Base-by-base conservation (phyloP, 2,888 invertebrate species). In the Eupsilia transversa region DNA sequence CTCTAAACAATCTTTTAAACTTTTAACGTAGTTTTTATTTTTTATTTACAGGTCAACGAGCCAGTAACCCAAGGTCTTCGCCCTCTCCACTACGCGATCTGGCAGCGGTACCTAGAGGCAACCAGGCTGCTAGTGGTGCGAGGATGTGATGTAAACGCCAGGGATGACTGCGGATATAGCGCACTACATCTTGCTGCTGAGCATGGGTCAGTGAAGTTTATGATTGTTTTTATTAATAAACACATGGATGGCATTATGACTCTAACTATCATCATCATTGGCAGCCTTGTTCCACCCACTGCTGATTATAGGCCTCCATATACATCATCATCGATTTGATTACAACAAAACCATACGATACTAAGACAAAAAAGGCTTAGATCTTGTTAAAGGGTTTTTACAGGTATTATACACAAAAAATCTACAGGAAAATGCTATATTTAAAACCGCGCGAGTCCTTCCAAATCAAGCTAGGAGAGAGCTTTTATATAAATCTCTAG, bases 11-110 rank as follows among this genome's bases (percentile, higher is more conserved):
- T n/a, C n/a, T n/a, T n/a, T n/a, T n/a, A n/a, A n/a, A n/a, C n/a
- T n/a, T n/a, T n/a, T n/a, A n/a, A n/a, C n/a, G n/a, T n/a, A n/a
- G n/a, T n/a, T n/a, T n/a, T n/a, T n/a, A n/a, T n/a, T n/a, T n/a
- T n/a, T n/a, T n/a, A n/a, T n/a, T n/a, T n/a, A n/a, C 84, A 96
- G 96, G 96, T 96, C 3, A 95, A 96, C 81, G 98, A 98, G 86
- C 97, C 98, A 38, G 98, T 99, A 46, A 98, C 98, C 0, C 98
- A 98, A 92, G 99, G 99, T 3, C 97, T 99, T 64, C 97, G 98
- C 75, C 99, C 99, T 0, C 95, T 99, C 52, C 99, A 99, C 95
- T 99, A 99, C 94, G 99, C 99, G 0, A 98, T 99, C 83, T 99
- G 98, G 98, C 98, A 98, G 91, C 97, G 98, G 43, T 97, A 98